phyloP scores from a whole-genome alignment of 64 coral and sea anemone genomes.

The Anthopleura sola region DNA sequence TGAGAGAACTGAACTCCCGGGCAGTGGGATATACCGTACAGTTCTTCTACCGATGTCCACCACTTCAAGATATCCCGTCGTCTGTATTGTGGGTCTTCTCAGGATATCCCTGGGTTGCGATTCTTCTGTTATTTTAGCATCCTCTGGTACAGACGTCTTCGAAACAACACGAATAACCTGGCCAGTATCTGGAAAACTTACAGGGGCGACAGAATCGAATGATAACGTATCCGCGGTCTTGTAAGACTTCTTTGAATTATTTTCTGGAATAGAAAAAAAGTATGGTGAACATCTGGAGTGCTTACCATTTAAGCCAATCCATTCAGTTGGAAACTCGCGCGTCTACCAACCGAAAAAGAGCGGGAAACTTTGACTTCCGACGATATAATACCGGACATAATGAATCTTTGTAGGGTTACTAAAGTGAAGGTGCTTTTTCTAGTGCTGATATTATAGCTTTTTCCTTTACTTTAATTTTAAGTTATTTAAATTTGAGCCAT shows the following conservation, averaged over 20 bases:
- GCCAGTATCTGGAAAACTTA: conserved; percentile 67
- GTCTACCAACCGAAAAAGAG: too few species aligned
- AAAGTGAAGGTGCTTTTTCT: too few species aligned
- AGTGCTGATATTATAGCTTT: too few species aligned
- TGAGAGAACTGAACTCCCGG: conserved; percentile 35
- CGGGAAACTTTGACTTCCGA: too few species aligned
- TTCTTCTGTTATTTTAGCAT: not conserved
- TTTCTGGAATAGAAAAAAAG: not conserved
- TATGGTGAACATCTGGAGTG: too few species aligned
- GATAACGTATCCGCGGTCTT: not conserved
- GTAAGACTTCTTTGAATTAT: not conserved
- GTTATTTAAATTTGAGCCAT: too few species aligned
- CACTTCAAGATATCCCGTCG: conserved; percentile 71
- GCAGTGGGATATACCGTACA: conserved; percentile 71
- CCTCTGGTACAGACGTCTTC: conserved; percentile 48
- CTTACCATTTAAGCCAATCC: too few species aligned
- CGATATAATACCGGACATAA: too few species aligned
- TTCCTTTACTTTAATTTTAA: too few species aligned
- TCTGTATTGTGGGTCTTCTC: not conserved
- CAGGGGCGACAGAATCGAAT: conserved; percentile 30
- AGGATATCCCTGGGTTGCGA: conserved; percentile 9
- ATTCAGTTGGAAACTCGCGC: too few species aligned
- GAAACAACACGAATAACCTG: conserved; percentile 85
- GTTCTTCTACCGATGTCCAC: conserved; percentile 55
- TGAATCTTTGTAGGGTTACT: too few species aligned